Conservation (phyloP, 2,113 vertebrate genomes). For the Lagenorhynchus albirostris region DNA sequence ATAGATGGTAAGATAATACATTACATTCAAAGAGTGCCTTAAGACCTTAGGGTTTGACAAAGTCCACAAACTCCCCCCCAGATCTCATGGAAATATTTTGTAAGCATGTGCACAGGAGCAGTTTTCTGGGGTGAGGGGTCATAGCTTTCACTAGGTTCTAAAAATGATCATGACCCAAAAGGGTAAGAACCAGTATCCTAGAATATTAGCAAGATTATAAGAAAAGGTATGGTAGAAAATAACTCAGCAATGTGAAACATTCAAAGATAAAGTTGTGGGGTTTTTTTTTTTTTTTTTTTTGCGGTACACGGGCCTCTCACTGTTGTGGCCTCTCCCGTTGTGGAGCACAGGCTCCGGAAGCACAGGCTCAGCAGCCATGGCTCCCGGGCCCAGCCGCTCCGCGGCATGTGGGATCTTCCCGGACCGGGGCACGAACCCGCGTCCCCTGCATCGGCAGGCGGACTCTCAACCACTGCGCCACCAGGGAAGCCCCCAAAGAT, state of each 20-base stretch:
- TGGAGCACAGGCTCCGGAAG: fast-evolving
- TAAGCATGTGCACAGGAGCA: neutral
- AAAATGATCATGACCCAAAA: neutral
- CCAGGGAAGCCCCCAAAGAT: neutral
- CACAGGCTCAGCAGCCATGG: no score
- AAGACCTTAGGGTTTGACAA: neutral
- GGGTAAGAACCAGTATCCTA: neutral
- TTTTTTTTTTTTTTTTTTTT: fast-evolving
- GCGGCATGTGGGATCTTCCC: no score
- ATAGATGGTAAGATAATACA: neutral
- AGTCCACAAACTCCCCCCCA: neutral
- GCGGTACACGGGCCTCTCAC: no score
- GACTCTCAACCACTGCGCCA: no score
- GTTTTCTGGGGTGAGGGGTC: neutral
- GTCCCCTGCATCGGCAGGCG: no score
- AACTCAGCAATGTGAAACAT: neutral
- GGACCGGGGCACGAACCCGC: no score
- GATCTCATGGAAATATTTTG: neutral
- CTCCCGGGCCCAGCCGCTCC: no score
- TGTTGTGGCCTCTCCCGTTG: no score
- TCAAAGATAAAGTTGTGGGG: neutral
- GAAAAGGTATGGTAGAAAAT: neutral
- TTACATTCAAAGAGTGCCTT: neutral
- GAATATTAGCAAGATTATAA: neutral
- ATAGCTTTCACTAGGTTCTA: neutral